These are phyloP conservation scores for Trichosurus vulpecula DNA, from an alignment of 2,797 vertebrate species.

Conservation along the genomic window DNA sequence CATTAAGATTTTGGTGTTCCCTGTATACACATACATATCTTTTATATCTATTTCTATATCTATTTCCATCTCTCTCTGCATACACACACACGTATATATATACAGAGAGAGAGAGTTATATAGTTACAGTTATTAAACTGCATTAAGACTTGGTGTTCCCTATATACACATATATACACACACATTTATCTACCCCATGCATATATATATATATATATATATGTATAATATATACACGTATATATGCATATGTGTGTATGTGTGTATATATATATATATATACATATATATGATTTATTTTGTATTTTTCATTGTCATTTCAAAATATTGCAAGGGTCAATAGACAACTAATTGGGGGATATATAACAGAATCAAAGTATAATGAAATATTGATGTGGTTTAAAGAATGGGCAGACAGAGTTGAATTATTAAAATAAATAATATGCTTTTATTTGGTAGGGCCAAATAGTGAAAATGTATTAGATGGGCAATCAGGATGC, in stretches of 20 bases:
- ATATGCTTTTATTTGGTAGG: neutral
- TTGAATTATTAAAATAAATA: conserved; percentile 5
- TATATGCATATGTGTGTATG: neutral
- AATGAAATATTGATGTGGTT: neutral
- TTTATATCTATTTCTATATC: no score
- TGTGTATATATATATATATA: neutral
- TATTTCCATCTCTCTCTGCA: no score
- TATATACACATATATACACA: neutral
- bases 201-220: no score
- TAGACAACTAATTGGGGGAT: neutral
- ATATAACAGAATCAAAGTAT: neutral
- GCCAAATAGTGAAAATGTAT: neutral
- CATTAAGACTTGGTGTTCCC: no score
- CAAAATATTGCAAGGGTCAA: neutral
- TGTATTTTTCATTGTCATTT: neutral
- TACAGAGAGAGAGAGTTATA: no score
- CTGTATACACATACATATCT: neutral
- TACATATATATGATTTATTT: neutral
- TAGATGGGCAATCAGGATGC: neutral
- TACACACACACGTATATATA: no score
- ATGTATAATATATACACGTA: no score
- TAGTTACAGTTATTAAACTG: no score
- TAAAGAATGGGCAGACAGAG: neutral
- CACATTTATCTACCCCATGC: neutral
- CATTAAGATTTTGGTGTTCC: no score